Percentiles rank a stretch among this genome's conserved stretches.
Evolutionary conservation across 2,113 vertebrate genomes (phyloP).

Genomic region (Rhipidura dahli): DNA sequence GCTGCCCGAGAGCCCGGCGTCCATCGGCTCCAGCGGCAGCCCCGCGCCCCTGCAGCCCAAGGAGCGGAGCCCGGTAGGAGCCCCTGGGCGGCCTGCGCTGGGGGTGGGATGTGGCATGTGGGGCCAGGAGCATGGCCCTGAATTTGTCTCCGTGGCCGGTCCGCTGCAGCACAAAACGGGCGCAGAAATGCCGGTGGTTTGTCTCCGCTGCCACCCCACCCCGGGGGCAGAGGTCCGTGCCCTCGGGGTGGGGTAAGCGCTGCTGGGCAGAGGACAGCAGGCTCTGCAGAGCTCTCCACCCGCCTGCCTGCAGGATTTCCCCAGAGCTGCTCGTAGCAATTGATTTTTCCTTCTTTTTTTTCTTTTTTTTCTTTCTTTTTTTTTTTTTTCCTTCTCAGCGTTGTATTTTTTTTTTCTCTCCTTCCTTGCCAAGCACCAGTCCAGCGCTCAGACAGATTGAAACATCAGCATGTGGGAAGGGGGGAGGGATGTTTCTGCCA

Average conservation of each 20-base stretch:
- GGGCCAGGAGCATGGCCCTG: accelerated
- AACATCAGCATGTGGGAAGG: background rate
- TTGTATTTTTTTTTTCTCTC: background rate
- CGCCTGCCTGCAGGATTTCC: background rate
- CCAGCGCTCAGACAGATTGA: constrained; percentile 43
- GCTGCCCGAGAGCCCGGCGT: constrained; percentile 73
- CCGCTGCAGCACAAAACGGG: accelerated
- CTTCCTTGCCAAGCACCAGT: background rate
- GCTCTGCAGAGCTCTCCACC: background rate
- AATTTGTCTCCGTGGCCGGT: accelerated
- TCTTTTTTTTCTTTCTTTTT: background rate
- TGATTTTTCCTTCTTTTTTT: background rate
- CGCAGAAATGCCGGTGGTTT: accelerated
- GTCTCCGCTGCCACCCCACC: accelerated
- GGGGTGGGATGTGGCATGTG: background rate
- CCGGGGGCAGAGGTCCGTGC: accelerated
- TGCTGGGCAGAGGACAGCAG: background rate
- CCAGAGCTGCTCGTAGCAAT: background rate
- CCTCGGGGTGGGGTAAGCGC: accelerated
- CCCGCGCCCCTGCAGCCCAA: constrained; percentile 72
- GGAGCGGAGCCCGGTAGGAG: constrained; percentile 76
- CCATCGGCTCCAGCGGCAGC: constrained; percentile 77
- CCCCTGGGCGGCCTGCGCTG: accelerated
- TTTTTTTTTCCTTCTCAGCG: too few relatives aligned
- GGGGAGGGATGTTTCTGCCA: background rate